Evolutionary conservation across 1,140 invertebrate genomes (phyloP), one percentile per base, ranked within the genome.

Genomic region (Ptiloglossa arizonensis): DNA sequence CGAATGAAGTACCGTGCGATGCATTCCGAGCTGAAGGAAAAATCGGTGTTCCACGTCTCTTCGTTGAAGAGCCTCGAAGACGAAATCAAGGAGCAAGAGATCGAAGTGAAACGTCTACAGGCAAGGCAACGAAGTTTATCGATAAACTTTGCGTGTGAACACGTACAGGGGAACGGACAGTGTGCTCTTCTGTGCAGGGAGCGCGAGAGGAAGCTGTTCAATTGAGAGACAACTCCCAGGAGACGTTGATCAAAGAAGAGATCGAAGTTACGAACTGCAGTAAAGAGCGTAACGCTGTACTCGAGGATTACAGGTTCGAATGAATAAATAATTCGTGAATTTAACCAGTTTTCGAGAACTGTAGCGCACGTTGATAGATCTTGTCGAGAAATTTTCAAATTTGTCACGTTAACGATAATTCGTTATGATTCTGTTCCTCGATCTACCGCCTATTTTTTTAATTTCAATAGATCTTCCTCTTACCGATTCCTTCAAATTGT

Each of bases 1-100:
- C 94, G 95, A 74, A 96, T 96, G 89, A 97, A 96, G 87, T 97
- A 97, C 82, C 92, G 92, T 59, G 94, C 94, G 9, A 96, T 97
- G n/a, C 92, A 94, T 82, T 93, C 94, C 72, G 95, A 95, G n/a
- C 87, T 97, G 0, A 93, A 95, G 86, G 94, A 94, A 59, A 96
- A 96, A 86, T 94, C 95, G 0, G 94, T 95, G 1, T 94, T 95
- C 60, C 97, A 96, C 80, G 96, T 96, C 82, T 96, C 95, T 11
- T 95, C 95, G 50, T 90, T 97, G 2, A 90, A 94, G n/a, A 94
- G 94, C 50, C 90, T 96, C 24, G 95, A 96, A 86, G 93, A 95
- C 1, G 93, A 94, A 22, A 91, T 97, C 1, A 91, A 91, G 24
- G 94, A 94, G 44, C 96, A 97, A 83, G 94, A 94, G 78, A 92